phyloP scores from a whole-genome alignment of 2,888 invertebrate species.

The Ypsolopha scabrella region DNA sequence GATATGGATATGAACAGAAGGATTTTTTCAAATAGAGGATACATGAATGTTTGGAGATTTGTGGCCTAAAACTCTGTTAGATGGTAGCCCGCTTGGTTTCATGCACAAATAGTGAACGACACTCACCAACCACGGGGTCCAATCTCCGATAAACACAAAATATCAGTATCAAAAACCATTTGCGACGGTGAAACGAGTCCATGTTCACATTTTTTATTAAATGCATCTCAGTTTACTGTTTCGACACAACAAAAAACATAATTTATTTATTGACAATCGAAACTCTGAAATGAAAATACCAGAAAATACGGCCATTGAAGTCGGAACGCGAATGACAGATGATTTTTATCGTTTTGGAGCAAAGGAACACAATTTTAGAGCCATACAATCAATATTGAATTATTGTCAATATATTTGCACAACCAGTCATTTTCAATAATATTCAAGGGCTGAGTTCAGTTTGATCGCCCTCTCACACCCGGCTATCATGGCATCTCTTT shows the following conservation, averaged over 20 bases:
- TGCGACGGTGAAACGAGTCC: conserved; percentile 38
- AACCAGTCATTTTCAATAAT: too few species aligned
- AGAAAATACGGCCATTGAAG: conserved; percentile 42
- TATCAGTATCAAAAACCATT: conserved; percentile 42
- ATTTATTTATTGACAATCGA: conserved; percentile 30
- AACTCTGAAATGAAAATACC: conserved; percentile 8
- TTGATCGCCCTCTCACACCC: too few species aligned
- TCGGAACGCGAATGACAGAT: conserved; percentile 1
- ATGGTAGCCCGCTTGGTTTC: neutral
- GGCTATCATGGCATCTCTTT: too few species aligned
- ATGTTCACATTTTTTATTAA: conserved; percentile 37
- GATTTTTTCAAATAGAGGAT: neutral
- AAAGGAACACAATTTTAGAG: too few species aligned
- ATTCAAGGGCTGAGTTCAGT: too few species aligned
- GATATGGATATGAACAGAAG: neutral
- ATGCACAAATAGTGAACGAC: conserved; percentile 9
- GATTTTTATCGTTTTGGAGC: neutral
- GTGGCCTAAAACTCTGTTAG: neutral
- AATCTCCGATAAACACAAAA: conserved; percentile 33
- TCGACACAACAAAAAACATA: conserved; percentile 36
- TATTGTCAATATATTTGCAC: too few species aligned
- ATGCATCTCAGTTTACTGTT: conserved; percentile 41
- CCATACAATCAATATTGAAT: too few species aligned
- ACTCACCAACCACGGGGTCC: conserved; percentile 46
- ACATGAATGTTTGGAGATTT: neutral